These are phyloP conservation scores for Eurytoma adleriae DNA, from an alignment of 2,888 invertebrate genomes.

Conservation along the genomic window DNA sequence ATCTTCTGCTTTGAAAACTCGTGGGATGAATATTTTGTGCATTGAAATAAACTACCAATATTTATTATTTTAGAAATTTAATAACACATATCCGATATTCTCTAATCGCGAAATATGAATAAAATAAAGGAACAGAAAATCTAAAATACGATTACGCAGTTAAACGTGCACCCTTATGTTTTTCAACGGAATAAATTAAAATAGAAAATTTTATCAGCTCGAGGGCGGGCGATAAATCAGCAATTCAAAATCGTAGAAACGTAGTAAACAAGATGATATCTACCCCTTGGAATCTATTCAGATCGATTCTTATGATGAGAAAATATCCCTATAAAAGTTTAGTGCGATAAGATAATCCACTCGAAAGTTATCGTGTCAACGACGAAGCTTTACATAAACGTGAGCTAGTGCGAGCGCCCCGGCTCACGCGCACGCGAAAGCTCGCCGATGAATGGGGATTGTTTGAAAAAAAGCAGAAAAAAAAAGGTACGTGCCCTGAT, in stretches of 20 bases:
- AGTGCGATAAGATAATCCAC: slow-evolving; percentile 44
- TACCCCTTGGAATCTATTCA: slow-evolving; percentile 11
- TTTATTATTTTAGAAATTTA: too few relatives aligned
- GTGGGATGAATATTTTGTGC: too few relatives aligned
- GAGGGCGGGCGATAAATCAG: neutral
- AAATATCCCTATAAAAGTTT: slow-evolving; percentile 37
- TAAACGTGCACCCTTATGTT: too few relatives aligned
- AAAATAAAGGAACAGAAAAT: too few relatives aligned
- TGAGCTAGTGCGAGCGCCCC: neutral
- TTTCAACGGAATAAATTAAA: too few relatives aligned
- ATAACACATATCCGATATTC: too few relatives aligned
- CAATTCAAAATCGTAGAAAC: neutral
- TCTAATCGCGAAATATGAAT: too few relatives aligned
- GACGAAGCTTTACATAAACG: slow-evolving; percentile 26
- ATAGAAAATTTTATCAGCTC: too few relatives aligned
- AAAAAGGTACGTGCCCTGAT: slow-evolving; percentile 14
- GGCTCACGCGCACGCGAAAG: neutral
- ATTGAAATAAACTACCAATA: too few relatives aligned
- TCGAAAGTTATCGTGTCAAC: slow-evolving; percentile 44
- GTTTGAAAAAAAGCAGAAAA: neutral
- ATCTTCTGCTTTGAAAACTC: too few relatives aligned
- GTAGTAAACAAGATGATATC: neutral
- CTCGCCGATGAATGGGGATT: neutral
- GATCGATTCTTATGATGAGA: slow-evolving; percentile 28
- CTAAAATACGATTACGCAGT: too few relatives aligned